Base-by-base conservation (phyloP, 2,888 invertebrate genomes). In the Idaea dimidiata region DNA sequence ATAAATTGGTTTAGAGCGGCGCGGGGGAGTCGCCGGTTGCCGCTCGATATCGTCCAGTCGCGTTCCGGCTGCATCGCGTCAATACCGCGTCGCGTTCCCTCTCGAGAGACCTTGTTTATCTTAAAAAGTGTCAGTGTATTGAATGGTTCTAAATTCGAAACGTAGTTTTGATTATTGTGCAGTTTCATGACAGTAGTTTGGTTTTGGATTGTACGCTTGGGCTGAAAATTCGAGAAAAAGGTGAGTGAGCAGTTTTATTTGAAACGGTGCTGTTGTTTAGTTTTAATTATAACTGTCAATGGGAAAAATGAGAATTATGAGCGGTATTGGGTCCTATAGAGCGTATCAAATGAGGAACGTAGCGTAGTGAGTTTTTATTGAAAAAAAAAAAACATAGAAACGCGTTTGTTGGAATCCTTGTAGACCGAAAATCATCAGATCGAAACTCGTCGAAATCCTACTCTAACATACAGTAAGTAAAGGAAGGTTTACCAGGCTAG, bases 1-100 rank as follows among this genome's bases (percentile, higher is more conserved):
- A 92, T 92, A 91, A 92, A 92, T 92, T 91, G 91, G 91, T 91
- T 91, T 89, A 91, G 90, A 89, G 88, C 78, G 83, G 89, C 84
- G 88, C 88, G 89, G 87, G 83, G 84, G 77, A 77, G 82, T 73
- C 79, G 80, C 80, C 76, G 76, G 78, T 72, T 67, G 61, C 64
- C 91, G 91, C 90, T 91, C 91, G 87, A 91, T 91, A 91, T 84
- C 80, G 83, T 76, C 83, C 89, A 91, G 91, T 91, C 84, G 87
- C 82, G 83, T 80, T 71, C 73, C 73, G 75, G 83, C 76, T 64
- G 69, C 77, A 79, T 75, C 66, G 81, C 76, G 85, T 43, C 43
- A 10, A 43, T 14, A 67, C 68, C 78, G 80, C 79, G 69, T 72
- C 81, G 72, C 75, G 10, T 10, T 67, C 72, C 17, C 31, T 57